A percentile compares a stretch with the other conserved stretches of the same genome.
phyloP scores from a whole-genome alignment of 2,113 vertebrate species.

The Podarcis raffonei region DNA sequence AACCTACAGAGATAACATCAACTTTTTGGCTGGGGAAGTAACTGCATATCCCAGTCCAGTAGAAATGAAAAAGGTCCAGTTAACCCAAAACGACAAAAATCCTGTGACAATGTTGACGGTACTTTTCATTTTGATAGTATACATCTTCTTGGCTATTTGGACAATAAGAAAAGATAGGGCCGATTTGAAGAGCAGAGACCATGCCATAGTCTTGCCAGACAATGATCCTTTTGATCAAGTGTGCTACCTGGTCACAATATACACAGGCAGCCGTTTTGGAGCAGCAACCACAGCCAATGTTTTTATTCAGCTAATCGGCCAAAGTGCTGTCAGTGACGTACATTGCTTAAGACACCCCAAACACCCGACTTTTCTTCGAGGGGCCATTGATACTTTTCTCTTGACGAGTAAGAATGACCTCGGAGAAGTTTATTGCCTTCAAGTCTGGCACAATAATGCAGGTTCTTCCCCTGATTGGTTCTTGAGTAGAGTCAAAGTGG shows the following conservation, averaged over 20 bases:
- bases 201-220: conserved; percentile 65
- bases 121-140: conserved; percentile 46
- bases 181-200: conserved; percentile 54
- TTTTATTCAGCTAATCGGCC: conserved; percentile 69
- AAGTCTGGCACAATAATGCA: conserved; percentile 68
- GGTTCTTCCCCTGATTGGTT: conserved; percentile 70
- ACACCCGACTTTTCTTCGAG: conserved; percentile 52
- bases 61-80: conserved; percentile 45
- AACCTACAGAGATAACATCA: neutral
- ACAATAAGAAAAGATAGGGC: conserved; percentile 61
- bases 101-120: conserved; percentile 62
- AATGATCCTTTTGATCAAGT: conserved; percentile 70
- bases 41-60: conserved; percentile 61
- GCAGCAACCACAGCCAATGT: conserved; percentile 69
- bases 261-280: conserved; percentile 72
- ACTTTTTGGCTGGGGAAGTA: conserved; percentile 68
- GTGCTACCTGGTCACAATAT: conserved; percentile 72
- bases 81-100: conserved; percentile 57
- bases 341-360: conserved; percentile 67
- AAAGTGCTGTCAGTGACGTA: neutral
- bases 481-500: conserved; percentile 74
- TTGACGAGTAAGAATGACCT: conserved; percentile 61
- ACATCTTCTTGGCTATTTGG: conserved; percentile 64
- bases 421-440: conserved; percentile 70
- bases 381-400: conserved; percentile 69